Evolutionary conservation across 2,888 invertebrate genomes (phyloP).

Genomic region (Cistogaster globosa): DNA sequence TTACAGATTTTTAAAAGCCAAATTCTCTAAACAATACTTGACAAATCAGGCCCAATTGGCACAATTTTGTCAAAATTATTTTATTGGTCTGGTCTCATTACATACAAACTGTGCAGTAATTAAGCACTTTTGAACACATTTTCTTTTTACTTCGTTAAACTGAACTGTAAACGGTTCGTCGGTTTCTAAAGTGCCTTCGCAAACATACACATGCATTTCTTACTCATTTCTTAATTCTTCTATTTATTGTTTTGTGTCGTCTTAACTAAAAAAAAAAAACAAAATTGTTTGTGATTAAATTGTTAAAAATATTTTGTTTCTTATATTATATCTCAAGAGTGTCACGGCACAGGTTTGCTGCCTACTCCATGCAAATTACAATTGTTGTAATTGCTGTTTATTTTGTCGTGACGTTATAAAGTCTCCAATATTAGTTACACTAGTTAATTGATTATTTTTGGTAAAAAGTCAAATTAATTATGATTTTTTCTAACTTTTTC

Average conservation of each 20-base stretch:
- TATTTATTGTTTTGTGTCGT: constrained; percentile 3
- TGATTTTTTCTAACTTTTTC: constrained; percentile 19
- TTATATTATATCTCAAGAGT: constrained; percentile 15
- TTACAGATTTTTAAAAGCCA: too few species aligned
- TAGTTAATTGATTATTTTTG: constrained; percentile 51
- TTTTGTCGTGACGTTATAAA: constrained; percentile 21
- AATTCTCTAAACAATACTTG: too few species aligned
- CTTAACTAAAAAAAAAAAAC: not conserved
- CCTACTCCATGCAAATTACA: constrained; percentile 23
- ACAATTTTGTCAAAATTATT: too few species aligned
- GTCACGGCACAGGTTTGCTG: constrained; percentile 7
- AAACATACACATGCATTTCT: not conserved
- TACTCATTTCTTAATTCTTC: not conserved
- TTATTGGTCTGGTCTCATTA: too few species aligned
- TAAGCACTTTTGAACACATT: too few species aligned
- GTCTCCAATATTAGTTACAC: constrained; percentile 55
- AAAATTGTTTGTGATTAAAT: too few species aligned
- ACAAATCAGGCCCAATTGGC: too few species aligned
- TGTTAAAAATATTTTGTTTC: not conserved
- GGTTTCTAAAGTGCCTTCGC: not conserved
- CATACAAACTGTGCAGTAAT: too few species aligned
- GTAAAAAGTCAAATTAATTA: constrained; percentile 46
- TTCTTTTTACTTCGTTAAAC: too few species aligned
- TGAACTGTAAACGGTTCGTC: not conserved
- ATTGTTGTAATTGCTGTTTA: not conserved